A percentile compares a stretch with the other conserved stretches of the same genome.
These are phyloP conservation scores for Amphiura filiformis DNA, from an alignment of 35 echinoderm and acorn worm species.

Conservation along the genomic window DNA sequence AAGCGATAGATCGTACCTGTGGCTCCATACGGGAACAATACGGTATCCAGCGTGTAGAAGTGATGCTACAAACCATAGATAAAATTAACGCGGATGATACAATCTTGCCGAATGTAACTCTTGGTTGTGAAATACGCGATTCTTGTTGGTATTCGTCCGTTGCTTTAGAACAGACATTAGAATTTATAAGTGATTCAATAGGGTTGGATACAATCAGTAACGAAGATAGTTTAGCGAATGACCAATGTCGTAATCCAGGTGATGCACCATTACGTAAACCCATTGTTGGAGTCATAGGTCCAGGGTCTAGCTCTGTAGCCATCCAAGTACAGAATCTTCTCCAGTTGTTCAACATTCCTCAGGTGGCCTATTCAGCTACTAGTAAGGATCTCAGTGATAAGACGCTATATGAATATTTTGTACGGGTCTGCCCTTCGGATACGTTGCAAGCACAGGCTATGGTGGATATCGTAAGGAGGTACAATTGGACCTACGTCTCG, in stretches of 20 bases:
- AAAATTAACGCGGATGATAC: conserved; percentile 69
- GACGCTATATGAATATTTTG: conserved; percentile 85
- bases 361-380: conserved; percentile 95
- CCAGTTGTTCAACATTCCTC: conserved; percentile 96
- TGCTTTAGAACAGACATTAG: conserved; percentile 88
- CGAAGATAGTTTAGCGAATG: background rate
- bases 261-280: conserved; percentile 44
- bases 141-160: conserved; percentile 97
- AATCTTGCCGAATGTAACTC: conserved; percentile 55
- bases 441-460: conserved; percentile 91
- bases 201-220: conserved; percentile 15
- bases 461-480: conserved; percentile 85
- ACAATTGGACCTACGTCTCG: conserved; percentile 96
- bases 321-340: conserved; percentile 97
- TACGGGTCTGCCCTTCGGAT: conserved; percentile 91
- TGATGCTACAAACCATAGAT: conserved; percentile 82
- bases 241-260: background rate
- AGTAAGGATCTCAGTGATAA: conserved; percentile 97
- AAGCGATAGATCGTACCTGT: conserved; percentile 64
- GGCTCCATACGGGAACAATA: conserved; percentile 89
- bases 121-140: conserved; percentile 90
- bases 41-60: conserved; percentile 93
- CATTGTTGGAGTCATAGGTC: conserved; percentile 87
- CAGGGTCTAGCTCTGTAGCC: conserved; percentile 86
- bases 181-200: conserved; percentile 84